phyloP scores from a whole-genome alignment of 2,888 invertebrate genomes.

The Dasysyrphus albostriatus region DNA sequence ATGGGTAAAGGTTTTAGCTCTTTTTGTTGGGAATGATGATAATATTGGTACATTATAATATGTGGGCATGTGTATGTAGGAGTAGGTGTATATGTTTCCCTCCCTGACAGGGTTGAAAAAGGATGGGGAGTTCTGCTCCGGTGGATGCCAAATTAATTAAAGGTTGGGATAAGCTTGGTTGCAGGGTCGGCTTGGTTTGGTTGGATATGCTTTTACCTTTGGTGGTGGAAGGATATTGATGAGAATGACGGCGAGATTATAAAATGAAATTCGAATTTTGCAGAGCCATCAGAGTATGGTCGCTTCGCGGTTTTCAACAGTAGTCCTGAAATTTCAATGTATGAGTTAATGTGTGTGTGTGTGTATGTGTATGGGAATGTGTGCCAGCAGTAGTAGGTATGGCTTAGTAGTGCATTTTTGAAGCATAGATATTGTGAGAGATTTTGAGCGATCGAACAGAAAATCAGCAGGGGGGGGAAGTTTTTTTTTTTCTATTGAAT shows the following conservation, averaged over 20 bases:
- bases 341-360: background rate
- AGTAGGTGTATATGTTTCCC: background rate
- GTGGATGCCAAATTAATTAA: slow-evolving; percentile 70
- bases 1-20: slow-evolving; percentile 16
- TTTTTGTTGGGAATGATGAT: background rate
- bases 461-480: background rate
- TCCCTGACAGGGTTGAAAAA: background rate
- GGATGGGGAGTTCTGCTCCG: slow-evolving; percentile 42
- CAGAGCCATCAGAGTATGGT: slow-evolving; percentile 5
- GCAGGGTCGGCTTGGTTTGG: slow-evolving; percentile 5
- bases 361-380: slow-evolving; percentile 7
- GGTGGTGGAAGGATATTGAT: slow-evolving; percentile 25
- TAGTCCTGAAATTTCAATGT: background rate
- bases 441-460: background rate
- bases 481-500: slow-evolving; percentile 47
- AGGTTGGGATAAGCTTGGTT: slow-evolving; percentile 56
- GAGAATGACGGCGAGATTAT: slow-evolving; percentile 45
- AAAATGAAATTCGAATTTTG: slow-evolving; percentile 60
- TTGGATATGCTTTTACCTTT: slow-evolving; percentile 7
- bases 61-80: background rate
- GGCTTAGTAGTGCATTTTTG: slow-evolving; percentile 41
- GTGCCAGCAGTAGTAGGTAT: slow-evolving; percentile 31
- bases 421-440: slow-evolving; percentile 35
- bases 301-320: slow-evolving; percentile 17
- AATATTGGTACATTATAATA: background rate